Evolutionary conservation across 2,113 vertebrate genomes (phyloP).

Genomic region (Perccottus glenii): DNA sequence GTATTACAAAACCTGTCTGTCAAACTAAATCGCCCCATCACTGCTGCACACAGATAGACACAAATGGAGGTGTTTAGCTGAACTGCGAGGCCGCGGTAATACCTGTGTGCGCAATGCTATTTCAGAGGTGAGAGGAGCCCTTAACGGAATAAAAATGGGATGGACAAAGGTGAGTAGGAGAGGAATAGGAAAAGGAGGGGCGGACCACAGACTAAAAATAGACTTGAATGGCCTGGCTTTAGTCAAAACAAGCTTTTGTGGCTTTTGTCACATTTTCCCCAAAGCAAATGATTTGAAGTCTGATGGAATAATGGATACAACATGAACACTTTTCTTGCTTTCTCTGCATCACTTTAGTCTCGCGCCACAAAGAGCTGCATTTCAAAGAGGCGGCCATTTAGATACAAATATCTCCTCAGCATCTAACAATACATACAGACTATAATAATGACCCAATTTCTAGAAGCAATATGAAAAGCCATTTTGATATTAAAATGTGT

Average conservation of each 20-base stretch:
- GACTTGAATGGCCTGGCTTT: slow-evolving; percentile 34
- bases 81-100: slow-evolving; percentile 60
- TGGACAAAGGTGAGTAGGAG: slow-evolving; percentile 12
- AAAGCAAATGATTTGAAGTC: slow-evolving; percentile 61
- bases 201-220: slow-evolving; percentile 54
- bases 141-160: slow-evolving; percentile 3
- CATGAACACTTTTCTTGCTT: slow-evolving; percentile 19
- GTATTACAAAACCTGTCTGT: slow-evolving; percentile 57
- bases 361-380: slow-evolving; percentile 25
- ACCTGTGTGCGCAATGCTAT: slow-evolving; percentile 69
- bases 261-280: slow-evolving; percentile 61
- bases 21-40: slow-evolving; percentile 55
- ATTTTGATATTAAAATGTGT: too few species aligned
- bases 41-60: slow-evolving; percentile 19
- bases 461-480: too few species aligned
- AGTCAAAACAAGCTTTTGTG: slow-evolving; percentile 56
- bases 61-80: slow-evolving; percentile 40
- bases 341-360: slow-evolving; percentile 21
- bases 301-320: slow-evolving; percentile 63
- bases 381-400: slow-evolving; percentile 10
- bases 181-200: slow-evolving; percentile 1
- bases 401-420: slow-evolving; percentile 3
- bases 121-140: slow-evolving; percentile 54
- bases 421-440: too few species aligned
- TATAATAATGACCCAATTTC: too few species aligned